These are phyloP conservation scores for Lagorchestes hirsutus DNA, from an alignment of 2,797 vertebrate genomes.

Conservation along the genomic window DNA sequence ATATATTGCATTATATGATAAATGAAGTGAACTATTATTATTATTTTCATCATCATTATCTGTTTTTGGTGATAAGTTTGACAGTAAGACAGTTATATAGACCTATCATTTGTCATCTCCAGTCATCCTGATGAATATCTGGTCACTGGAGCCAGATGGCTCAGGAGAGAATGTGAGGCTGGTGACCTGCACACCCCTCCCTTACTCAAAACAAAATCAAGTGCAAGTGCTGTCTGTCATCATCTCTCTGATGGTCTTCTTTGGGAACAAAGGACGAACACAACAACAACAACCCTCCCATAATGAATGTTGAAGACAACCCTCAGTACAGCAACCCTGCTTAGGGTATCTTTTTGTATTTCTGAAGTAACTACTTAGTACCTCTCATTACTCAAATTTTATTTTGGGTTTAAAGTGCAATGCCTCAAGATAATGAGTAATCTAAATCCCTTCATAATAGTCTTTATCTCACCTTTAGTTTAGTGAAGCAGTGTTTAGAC, in stretches of 20 bases:
- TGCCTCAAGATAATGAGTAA: constrained; percentile 7
- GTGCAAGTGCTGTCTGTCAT: too few relatives aligned
- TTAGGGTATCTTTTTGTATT: not conserved
- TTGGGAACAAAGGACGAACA: too few relatives aligned
- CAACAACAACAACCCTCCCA: not conserved
- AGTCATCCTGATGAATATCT: too few relatives aligned
- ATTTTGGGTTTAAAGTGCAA: constrained; percentile 5
- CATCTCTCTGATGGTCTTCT: too few relatives aligned
- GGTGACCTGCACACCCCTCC: too few relatives aligned
- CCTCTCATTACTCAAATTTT: constrained; percentile 22
- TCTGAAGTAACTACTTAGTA: not conserved
- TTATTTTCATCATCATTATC: not conserved
- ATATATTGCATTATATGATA: not conserved
- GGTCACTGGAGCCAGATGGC: too few relatives aligned
- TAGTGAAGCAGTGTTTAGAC: not conserved
- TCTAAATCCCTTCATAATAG: not conserved
- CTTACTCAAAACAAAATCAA: too few relatives aligned
- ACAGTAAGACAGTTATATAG: constrained; percentile 1
- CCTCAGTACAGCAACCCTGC: constrained; percentile 26
- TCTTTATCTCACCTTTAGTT: not conserved
- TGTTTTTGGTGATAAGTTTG: not conserved
- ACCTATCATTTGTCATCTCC: not conserved
- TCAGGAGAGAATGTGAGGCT: too few relatives aligned
- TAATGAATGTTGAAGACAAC: constrained; percentile 14
- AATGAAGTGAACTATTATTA: not conserved